These are phyloP conservation scores for Mantis religiosa DNA, from an alignment of 2,888 invertebrate species.

Conservation along the genomic window DNA sequence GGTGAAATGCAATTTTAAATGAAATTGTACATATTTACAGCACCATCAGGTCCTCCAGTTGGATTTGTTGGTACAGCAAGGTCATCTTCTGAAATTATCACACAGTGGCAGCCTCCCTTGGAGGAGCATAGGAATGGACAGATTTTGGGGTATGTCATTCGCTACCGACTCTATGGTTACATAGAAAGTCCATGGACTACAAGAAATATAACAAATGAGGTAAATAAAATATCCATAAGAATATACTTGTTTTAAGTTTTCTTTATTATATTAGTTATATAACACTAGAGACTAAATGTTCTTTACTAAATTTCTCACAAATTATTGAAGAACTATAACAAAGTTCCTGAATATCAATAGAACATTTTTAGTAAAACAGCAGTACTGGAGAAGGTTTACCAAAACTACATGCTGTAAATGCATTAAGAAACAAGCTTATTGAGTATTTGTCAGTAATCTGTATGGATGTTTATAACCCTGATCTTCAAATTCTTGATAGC, in stretches of 20 bases:
- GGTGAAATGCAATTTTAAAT: neutral
- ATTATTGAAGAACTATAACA: neutral
- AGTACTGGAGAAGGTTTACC: no score
- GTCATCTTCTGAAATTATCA: slow-evolving; percentile 91
- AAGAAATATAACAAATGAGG: slow-evolving; percentile 86
- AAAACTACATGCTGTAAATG: no score
- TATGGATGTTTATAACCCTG: no score
- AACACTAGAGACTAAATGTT: no score
- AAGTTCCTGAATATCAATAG: no score
- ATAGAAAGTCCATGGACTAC: slow-evolving; percentile 82
- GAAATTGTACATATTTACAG: slow-evolving; percentile 48
- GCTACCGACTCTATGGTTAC: slow-evolving; percentile 79
- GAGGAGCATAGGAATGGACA: slow-evolving; percentile 94
- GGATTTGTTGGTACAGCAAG: slow-evolving; percentile 93
- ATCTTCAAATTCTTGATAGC: no score
- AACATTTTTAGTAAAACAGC: no score
- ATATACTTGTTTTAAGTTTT: neutral
- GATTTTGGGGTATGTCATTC: slow-evolving; percentile 87
- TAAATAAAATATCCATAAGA: slow-evolving; percentile 23
- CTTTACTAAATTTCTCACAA: neutral
- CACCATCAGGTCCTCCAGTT: slow-evolving; percentile 92
- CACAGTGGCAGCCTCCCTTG: slow-evolving; percentile 94
- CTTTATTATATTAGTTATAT: neutral
- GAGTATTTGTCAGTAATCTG: no score
- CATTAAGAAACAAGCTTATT: no score